Evolutionary conservation across 2,888 invertebrate genomes (phyloP), one percentile per base, ranked within the genome.

Genomic region (Villa cingulata): DNA sequence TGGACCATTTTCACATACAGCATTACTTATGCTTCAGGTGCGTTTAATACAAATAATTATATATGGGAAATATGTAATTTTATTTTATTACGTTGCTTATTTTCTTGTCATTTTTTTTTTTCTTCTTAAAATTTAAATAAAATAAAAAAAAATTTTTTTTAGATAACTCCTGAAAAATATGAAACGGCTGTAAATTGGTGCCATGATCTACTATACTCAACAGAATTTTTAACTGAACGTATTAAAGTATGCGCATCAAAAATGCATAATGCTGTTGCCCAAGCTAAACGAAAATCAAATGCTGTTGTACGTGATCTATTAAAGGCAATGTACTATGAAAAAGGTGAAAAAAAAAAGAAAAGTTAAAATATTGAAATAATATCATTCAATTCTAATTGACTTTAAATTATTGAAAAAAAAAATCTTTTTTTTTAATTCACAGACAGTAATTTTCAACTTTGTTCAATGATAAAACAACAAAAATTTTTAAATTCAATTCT

Each of bases 231-330:
- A 0, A 74, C 76, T 15, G 86, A 88, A 44, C 72, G 90, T 52
- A 64, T 90, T 41, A 76, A 81, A 57, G 81, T 88, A 23, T 80
- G 86, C 54, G 83, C 86, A 0, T 80, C 81, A 52, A 86, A 90
- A 65, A 76, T 91, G 70, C 75, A 83, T 42, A 89, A 87, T 56
- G 84, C 87, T 52, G 83, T 88, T 1, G 75, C 86, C 2, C 80
- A 83, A 64, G 75, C 78, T 46, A 85, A 85, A 62, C 71, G 84
- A 36, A 76, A 78, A 50, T 91, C 89, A 3, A 71, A 77, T 58
- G 75, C 76, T 53, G 78, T 92, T 60, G 78, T 78, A 9, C 62
- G 71, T 10, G 75, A 78, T 57, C 61, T 81, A 5, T 71, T 81
- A 64, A 74, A 73, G 52, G 75, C 77, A 41, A 60, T 84, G 48